Evolutionary conservation across 2,888 invertebrate genomes (phyloP), one percentile per base, ranked within the genome.

Genomic region (Tromatobia lineatoria): DNA sequence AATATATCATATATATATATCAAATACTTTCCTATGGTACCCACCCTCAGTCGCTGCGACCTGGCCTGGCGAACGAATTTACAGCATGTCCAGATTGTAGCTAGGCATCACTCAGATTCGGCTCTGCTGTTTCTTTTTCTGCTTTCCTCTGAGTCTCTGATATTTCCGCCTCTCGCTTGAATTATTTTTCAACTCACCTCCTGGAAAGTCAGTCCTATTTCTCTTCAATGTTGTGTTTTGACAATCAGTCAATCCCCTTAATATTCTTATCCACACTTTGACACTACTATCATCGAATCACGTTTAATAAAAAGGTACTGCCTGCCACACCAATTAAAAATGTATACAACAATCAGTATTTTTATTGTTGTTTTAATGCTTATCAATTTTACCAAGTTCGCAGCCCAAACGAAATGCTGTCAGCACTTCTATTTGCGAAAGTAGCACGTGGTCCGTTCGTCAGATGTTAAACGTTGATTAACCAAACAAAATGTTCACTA

Each of bases 1-100:
- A 13, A 54, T 42, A 38, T 67, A 66, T 71, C 71, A 42, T 23
- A 47, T 64, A 10, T 20, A 38, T 64, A 4, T 10, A 8, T 23
- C 23, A n/a, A 42, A 23, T 50, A 66, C 20, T 10, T 66, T 82
- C 45, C 57, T n/a, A 66, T 23, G 38, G 66, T 83, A 83, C 83
- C 80, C 76, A 83, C 83, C 76, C 71, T 59, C 75, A 76, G 34
- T 73, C 61, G 66, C 38, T 80, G 42, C 76, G 79, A 73, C 71
- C 61, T 38, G 71, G 59, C 52, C 66, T 71, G 66, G 66, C 50
- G 50, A 79, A 76, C 50, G 45, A 71, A 79, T 76, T 80, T 80
- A 83, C 83, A 83, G 67, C 67, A 67, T 80, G 66, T 80, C 73
- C 80, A 76, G 66, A 29, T 69, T 64, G 74, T 66, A 54, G 38